phyloP scores from a whole-genome alignment of 2,888 invertebrate species.

The Troilus luridus region DNA sequence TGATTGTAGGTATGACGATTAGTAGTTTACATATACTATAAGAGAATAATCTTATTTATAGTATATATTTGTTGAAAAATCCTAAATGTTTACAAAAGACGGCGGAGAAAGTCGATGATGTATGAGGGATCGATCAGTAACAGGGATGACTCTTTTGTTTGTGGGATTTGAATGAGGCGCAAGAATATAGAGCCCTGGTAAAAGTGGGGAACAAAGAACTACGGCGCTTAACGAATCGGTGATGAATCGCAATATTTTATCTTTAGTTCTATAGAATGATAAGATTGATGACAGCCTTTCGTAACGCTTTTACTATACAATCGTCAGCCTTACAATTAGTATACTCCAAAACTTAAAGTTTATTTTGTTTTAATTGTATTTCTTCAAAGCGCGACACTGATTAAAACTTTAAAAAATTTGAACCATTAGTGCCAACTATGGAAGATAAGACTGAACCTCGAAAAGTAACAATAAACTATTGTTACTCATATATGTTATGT shows the following conservation, averaged over 20 bases:
- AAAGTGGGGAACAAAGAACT: conserved; percentile 30
- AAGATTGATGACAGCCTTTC: not conserved
- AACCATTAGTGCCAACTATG: no score
- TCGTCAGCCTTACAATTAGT: not conserved
- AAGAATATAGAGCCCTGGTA: conserved; percentile 28
- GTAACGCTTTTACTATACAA: not conserved
- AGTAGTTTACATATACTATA: not conserved
- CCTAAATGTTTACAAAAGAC: not conserved
- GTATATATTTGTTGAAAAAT: not conserved
- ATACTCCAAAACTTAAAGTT: not conserved
- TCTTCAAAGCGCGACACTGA: no score
- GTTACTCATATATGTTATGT: no score
- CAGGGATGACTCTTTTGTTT: conserved; percentile 3
- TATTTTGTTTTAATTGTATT: no score
- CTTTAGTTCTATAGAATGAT: not conserved
- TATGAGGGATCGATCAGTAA: not conserved
- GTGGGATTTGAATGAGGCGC: not conserved
- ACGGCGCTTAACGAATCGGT: not conserved
- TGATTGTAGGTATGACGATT: no score
- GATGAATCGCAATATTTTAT: conserved; percentile 22
- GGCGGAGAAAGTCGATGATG: not conserved
- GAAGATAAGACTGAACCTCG: no score
- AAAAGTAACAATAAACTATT: no score
- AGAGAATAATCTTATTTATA: not conserved
- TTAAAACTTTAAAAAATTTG: no score